Evolutionary conservation across 1,140 invertebrate genomes (phyloP).

Genomic region (Parasteatoda tepidariorum): DNA sequence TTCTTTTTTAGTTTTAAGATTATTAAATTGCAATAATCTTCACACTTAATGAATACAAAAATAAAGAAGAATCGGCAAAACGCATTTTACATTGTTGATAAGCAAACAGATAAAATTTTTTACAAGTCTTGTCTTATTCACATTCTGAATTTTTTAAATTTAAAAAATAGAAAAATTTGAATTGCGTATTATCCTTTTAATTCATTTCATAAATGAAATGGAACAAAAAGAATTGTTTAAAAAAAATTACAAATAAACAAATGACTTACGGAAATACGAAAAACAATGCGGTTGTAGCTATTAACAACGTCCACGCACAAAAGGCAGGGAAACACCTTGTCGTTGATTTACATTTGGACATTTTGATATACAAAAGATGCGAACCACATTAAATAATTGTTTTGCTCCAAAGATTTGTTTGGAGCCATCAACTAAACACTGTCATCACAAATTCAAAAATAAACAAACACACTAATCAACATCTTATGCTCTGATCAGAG

Average conservation of each 20-base stretch:
- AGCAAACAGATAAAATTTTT: no score
- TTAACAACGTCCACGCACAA: constrained; percentile 93
- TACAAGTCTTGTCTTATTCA: no score
- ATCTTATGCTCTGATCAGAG: no score
- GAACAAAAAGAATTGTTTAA: background rate
- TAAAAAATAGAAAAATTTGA: no score
- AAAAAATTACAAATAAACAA: background rate
- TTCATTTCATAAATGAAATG: background rate
- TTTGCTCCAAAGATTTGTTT: background rate
- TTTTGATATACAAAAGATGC: constrained; percentile 18
- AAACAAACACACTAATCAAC: background rate
- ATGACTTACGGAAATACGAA: constrained; percentile 95
- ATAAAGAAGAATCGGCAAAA: no score
- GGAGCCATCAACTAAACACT: constrained; percentile 1
- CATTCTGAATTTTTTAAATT: no score
- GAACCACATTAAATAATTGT: background rate
- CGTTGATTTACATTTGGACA: constrained; percentile 76
- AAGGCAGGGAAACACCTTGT: constrained; percentile 94
- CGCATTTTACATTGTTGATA: no score
- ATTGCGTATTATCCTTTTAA: no score
- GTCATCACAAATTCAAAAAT: background rate
- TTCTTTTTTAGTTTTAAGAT: no score
- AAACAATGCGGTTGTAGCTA: constrained; percentile 91
- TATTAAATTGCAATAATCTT: no score
- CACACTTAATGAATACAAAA: no score